Evolutionary conservation across 2,797 vertebrate genomes (phyloP).

Genomic region (Mormyrus proboscirostris): DNA sequence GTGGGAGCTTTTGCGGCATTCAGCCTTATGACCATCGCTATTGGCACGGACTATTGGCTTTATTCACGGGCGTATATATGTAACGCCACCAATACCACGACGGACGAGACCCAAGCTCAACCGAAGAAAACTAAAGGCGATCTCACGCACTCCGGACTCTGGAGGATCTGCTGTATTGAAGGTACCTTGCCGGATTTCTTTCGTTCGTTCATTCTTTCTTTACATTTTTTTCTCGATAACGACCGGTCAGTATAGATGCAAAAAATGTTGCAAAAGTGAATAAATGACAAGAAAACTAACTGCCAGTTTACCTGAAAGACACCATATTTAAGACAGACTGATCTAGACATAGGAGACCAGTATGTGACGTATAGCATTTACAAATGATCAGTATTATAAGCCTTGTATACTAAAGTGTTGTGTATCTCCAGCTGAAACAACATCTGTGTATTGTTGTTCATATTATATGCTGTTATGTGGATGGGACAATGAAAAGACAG

Average conservation of each 20-base stretch:
- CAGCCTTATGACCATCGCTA: slow-evolving; percentile 92
- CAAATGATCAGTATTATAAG: background rate
- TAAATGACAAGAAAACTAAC: background rate
- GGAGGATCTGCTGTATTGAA: slow-evolving; percentile 92
- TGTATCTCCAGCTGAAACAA: background rate
- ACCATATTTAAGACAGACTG: background rate
- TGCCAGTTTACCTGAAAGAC: background rate
- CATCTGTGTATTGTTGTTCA: background rate
- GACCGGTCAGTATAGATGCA: background rate
- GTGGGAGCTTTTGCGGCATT: slow-evolving; percentile 86
- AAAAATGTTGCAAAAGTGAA: background rate
- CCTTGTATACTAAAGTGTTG: background rate
- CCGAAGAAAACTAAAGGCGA: slow-evolving; percentile 72
- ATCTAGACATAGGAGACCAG: background rate
- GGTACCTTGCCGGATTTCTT: slow-evolving; percentile 53
- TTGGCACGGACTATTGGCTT: slow-evolving; percentile 95
- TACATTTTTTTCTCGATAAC: background rate
- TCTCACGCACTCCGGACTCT: slow-evolving; percentile 86
- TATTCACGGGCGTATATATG: slow-evolving; percentile 89
- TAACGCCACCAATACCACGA: slow-evolving; percentile 79
- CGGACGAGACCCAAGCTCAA: slow-evolving; percentile 69
- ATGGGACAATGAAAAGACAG: background rate
- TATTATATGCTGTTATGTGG: background rate
- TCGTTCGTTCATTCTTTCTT: background rate
- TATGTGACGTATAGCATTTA: background rate